Conservation (phyloP, 1,140 invertebrate species). For the Heliconius hewitsoni region DNA sequence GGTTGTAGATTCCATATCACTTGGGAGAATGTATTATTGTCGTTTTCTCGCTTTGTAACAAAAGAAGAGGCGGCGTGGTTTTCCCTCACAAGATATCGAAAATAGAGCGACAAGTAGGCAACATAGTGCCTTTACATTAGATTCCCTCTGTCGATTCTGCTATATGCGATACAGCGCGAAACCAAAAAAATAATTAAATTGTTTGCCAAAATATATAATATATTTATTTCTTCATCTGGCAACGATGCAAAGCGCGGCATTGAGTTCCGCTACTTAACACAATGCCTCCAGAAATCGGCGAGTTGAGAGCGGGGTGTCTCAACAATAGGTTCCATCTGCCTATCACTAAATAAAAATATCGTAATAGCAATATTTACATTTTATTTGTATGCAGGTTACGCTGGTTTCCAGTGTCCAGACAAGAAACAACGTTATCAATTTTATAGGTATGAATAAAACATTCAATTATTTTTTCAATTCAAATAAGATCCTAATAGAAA, state of each 20-base stretch:
- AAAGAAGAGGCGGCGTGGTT: too few relatives aligned
- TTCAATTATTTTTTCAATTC: not conserved
- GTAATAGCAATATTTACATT: not conserved
- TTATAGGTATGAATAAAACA: conserved; percentile 46
- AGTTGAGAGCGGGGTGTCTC: too few relatives aligned
- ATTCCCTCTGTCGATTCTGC: too few relatives aligned
- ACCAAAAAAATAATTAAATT: not conserved
- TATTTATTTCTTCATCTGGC: not conserved
- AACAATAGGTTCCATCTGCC: too few relatives aligned
- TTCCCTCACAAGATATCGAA: too few relatives aligned
- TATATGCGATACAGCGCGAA: too few relatives aligned
- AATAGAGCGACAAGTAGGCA: too few relatives aligned
- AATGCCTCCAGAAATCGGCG: not conserved
- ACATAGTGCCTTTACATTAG: too few relatives aligned
- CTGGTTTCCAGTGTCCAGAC: conserved; percentile 70
- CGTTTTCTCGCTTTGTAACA: too few relatives aligned
- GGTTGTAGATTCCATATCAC: too few relatives aligned
- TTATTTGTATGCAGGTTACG: conserved; percentile 57
- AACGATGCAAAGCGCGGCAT: not conserved
- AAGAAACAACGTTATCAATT: conserved; percentile 28
- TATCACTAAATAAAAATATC: too few relatives aligned
- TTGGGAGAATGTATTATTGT: too few relatives aligned
- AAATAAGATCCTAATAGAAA: not conserved
- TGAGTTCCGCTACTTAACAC: not conserved
- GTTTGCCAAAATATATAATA: not conserved